Conservation (phyloP, 2,113 vertebrate species). For the Panthera tigris region DNA sequence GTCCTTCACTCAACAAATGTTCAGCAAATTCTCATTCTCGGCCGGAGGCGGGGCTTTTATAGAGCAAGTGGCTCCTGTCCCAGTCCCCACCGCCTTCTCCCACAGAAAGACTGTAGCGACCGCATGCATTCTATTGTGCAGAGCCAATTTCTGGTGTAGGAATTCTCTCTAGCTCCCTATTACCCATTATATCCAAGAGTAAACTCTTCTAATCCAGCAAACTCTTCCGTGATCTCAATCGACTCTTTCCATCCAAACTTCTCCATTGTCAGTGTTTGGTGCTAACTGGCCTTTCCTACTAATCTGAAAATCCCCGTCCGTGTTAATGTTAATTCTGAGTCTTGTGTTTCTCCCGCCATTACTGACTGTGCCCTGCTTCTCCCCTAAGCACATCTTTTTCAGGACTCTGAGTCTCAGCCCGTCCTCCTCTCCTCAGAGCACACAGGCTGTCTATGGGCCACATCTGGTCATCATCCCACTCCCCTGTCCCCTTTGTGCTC, state of each 20-base stretch:
- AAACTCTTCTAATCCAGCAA: neutral
- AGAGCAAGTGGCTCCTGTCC: neutral
- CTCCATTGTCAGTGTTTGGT: neutral
- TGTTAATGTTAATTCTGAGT: neutral
- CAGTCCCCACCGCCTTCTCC: neutral
- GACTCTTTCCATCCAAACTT: neutral
- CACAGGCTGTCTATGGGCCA: neutral
- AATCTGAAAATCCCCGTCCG: neutral
- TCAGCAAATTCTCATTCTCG: neutral
- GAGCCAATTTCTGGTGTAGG: neutral
- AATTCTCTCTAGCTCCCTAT: neutral
- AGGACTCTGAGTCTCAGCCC: neutral
- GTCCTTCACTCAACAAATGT: neutral
- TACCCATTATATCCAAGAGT: too few species aligned
- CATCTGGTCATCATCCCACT: neutral
- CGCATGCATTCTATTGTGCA: fast-evolving
- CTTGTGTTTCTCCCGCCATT: fast-evolving
- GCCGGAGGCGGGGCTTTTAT: neutral
- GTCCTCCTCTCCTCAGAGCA: neutral
- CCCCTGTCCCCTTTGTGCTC: neutral
- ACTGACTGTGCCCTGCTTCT: neutral
- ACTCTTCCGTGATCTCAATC: neutral
- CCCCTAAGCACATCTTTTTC: neutral
- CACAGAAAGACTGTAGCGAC: fast-evolving
- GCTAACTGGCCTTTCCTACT: neutral